These are phyloP conservation scores for Microctonus hyperodae DNA, from an alignment of 2,888 invertebrate species.

Conservation along the genomic window DNA sequence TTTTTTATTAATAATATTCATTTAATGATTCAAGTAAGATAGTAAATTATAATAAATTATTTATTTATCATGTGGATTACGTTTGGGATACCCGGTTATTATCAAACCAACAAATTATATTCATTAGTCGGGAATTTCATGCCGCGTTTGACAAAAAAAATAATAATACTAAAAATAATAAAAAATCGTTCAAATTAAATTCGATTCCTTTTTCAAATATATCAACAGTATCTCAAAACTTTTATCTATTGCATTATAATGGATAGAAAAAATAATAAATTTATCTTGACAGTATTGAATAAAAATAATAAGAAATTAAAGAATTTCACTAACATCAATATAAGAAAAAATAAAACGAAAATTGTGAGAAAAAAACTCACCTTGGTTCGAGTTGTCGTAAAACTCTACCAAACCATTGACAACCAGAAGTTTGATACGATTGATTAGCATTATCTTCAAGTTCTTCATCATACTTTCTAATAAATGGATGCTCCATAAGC, in stretches of 20 bases:
- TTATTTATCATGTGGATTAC: neutral
- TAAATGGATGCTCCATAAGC: slow-evolving; percentile 87
- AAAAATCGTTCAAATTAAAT: slow-evolving; percentile 16
- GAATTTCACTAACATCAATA: slow-evolving; percentile 24
- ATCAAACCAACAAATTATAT: slow-evolving; percentile 59
- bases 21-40: neutral
- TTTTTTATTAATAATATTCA: neutral
- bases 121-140: slow-evolving; percentile 59
- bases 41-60: neutral
- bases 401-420: slow-evolving; percentile 79
- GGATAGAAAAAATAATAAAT: slow-evolving; percentile 28
- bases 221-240: neutral
- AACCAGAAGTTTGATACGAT: slow-evolving; percentile 51
- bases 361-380: slow-evolving; percentile 43
- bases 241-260: slow-evolving; percentile 8
- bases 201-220: slow-evolving; percentile 15
- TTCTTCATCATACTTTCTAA: slow-evolving; percentile 75
- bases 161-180: too few species aligned
- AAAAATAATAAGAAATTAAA: slow-evolving; percentile 18
- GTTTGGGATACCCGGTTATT: slow-evolving; percentile 45
- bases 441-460: slow-evolving; percentile 49
- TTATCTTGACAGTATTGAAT: slow-evolving; percentile 20
- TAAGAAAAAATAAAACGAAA: slow-evolving; percentile 11
- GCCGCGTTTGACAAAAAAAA: slow-evolving; percentile 47
- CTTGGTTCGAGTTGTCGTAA: slow-evolving; percentile 66